A percentile compares a stretch with the other conserved stretches of the same genome.
Conservation (phyloP, 2,113 vertebrate species). For the Stercorarius parasiticus region DNA sequence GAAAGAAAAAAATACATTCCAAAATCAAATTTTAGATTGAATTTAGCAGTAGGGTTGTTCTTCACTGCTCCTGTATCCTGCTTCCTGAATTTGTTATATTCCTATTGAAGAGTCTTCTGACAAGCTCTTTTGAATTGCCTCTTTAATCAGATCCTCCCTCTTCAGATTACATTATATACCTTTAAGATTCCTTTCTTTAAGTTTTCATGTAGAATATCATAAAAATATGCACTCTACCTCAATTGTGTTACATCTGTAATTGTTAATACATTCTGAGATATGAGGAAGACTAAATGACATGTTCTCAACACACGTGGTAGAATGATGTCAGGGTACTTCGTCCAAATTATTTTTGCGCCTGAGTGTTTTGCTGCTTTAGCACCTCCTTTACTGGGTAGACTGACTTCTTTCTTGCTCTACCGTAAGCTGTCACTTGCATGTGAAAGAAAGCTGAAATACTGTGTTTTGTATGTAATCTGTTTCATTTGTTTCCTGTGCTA, state of each 20-base stretch:
- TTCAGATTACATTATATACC: neutral
- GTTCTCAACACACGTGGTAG: neutral
- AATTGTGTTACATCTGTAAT: neutral
- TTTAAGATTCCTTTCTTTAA: neutral
- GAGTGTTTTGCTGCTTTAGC: neutral
- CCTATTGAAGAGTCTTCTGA: neutral
- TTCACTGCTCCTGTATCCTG: neutral
- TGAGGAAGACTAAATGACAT: neutral
- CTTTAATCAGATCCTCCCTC: neutral
- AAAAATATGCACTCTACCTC: rapidly evolving
- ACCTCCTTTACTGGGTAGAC: neutral
- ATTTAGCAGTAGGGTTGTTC: neutral
- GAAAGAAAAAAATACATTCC: neutral
- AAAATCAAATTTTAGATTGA: neutral
- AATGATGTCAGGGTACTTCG: neutral
- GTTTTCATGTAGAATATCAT: neutral
- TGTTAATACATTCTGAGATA: neutral
- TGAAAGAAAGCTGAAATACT: neutral
- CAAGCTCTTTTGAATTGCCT: neutral
- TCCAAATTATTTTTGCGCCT: neutral
- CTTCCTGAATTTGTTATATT: neutral
- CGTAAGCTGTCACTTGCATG: neutral
- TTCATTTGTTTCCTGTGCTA: neutral
- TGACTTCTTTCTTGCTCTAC: neutral
- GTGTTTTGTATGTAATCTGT: rapidly evolving